These are phyloP conservation scores for Dufourea novaeangliae DNA, from an alignment of 1,140 invertebrate species.

Conservation along the genomic window DNA sequence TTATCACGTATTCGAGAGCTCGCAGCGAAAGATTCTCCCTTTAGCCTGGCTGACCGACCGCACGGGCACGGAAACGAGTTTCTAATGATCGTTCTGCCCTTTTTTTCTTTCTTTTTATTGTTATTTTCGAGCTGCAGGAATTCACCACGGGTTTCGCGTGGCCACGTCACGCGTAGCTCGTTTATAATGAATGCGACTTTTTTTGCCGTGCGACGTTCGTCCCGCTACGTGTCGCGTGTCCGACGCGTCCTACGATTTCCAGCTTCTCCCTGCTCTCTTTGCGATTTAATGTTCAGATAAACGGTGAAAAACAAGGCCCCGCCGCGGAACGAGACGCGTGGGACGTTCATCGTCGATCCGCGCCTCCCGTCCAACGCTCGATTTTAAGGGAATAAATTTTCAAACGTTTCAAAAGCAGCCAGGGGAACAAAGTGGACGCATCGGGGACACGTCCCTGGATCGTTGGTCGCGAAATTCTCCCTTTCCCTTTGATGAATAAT, in stretches of 20 bases:
- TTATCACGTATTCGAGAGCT: conserved; percentile 32
- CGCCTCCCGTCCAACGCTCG: background rate
- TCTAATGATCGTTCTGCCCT: background rate
- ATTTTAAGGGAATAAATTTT: conserved; percentile 1
- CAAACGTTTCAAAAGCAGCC: background rate
- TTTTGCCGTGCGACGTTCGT: conserved; percentile 40
- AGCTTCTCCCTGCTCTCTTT: background rate
- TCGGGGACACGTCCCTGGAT: too few species aligned
- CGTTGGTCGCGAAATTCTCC: too few species aligned
- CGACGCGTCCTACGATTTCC: conserved; percentile 31
- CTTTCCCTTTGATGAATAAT: conserved; percentile 13
- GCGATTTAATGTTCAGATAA: background rate
- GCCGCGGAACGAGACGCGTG: background rate
- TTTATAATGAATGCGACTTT: conserved; percentile 57
- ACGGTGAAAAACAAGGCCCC: background rate
- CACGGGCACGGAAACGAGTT: conserved; percentile 14
- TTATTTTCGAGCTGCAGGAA: conserved; percentile 30
- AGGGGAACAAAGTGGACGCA: background rate
- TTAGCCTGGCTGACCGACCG: conserved; percentile 14
- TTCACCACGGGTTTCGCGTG: conserved; percentile 37
- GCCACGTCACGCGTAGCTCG: conserved; percentile 42
- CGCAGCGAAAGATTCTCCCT: conserved; percentile 36
- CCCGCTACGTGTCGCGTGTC: conserved; percentile 35
- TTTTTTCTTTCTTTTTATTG: background rate
- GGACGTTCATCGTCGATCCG: background rate